A percentile compares a stretch with the other conserved stretches of the same genome.
Evolutionary conservation across 2,797 vertebrate species (phyloP).

Genomic region (Tauraco hartlaubi): DNA sequence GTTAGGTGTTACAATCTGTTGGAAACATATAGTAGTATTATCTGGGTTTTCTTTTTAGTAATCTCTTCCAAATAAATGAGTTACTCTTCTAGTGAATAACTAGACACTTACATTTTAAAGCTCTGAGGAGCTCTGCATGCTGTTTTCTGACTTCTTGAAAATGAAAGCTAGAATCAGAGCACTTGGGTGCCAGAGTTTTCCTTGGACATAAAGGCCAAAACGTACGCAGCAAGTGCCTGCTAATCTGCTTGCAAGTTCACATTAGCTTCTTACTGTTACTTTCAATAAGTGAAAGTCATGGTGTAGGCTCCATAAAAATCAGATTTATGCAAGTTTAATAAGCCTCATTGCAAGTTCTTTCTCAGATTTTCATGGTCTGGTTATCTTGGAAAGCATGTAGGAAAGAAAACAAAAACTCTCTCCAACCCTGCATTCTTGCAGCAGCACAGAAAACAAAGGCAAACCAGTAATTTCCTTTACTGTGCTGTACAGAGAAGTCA

Average conservation of each 20-base stretch:
- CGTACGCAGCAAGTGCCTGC: not conserved
- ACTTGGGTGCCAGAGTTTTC: not conserved
- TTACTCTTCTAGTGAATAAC: not conserved
- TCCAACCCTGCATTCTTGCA: not conserved
- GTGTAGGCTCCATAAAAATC: constrained; percentile 31
- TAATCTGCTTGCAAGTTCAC: not conserved
- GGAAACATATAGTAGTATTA: not conserved
- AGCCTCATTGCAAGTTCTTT: not conserved
- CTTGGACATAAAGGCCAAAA: not conserved
- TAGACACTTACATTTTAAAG: not conserved
- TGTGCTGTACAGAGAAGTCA: not conserved
- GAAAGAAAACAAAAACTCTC: not conserved
- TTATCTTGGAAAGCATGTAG: not conserved
- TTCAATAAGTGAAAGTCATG: constrained; percentile 32
- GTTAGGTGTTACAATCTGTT: not conserved
- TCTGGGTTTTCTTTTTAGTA: not conserved
- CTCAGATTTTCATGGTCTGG: not conserved
- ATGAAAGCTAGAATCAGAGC: not conserved
- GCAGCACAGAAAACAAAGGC: not conserved
- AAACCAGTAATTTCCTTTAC: not conserved
- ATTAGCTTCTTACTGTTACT: constrained; percentile 40
- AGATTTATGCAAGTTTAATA: constrained; percentile 42
- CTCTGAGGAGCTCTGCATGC: not conserved
- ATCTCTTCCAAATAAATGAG: not conserved
- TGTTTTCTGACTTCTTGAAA: not conserved